phyloP scores from a whole-genome alignment of 2,888 invertebrate species.

The Doris montereyensis region DNA sequence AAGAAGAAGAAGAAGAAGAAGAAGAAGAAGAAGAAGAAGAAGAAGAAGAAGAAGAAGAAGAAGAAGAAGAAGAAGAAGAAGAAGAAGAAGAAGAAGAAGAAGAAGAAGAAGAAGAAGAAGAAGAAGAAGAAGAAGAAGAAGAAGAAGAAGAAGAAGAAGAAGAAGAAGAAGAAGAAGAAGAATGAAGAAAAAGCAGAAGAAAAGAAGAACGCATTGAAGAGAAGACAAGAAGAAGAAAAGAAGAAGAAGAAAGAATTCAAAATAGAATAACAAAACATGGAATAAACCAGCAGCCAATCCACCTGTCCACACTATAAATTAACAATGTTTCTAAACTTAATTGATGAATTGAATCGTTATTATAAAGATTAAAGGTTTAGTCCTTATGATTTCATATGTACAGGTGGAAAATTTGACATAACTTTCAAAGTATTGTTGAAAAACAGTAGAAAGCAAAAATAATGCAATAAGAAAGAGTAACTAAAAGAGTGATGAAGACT shows the following conservation, averaged over 20 bases:
- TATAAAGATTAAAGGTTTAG: too few species aligned
- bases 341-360: too few species aligned
- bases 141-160: not conserved
- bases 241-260: not conserved
- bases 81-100: conserved; percentile 2
- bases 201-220: not conserved
- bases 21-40: not conserved
- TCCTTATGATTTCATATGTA: too few species aligned
- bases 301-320: too few species aligned
- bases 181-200: not conserved
- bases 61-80: not conserved
- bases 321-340: too few species aligned
- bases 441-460: too few species aligned
- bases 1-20: not conserved
- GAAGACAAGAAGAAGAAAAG: not conserved
- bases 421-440: too few species aligned
- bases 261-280: too few species aligned
- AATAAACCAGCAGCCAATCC: too few species aligned
- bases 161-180: not conserved
- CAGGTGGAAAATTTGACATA: too few species aligned
- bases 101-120: not conserved
- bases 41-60: not conserved
- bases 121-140: not conserved
- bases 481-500: too few species aligned
- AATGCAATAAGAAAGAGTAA: too few species aligned